Conservation (phyloP, 2,113 vertebrate genomes). For the Progne subis region DNA sequence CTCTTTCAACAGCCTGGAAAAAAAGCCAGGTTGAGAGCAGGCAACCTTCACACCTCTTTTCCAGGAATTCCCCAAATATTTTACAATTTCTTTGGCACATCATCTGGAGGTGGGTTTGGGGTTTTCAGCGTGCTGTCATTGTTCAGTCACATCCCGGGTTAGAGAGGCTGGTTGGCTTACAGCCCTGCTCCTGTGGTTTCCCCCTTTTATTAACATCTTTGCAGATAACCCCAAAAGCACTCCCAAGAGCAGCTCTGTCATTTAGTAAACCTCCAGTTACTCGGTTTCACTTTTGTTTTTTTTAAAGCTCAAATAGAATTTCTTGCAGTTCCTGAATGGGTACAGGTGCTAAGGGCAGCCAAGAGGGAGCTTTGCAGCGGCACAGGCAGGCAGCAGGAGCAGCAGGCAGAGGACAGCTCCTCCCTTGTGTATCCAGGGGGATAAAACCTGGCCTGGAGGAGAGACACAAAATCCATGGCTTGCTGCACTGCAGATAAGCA, state of each 20-base stretch:
- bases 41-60: neutral
- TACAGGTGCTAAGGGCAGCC: neutral
- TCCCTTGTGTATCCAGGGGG: neutral
- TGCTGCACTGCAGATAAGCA: neutral
- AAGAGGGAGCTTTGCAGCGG: neutral
- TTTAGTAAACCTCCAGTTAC: neutral
- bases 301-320: neutral
- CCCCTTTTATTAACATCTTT: neutral
- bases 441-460: neutral
- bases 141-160: neutral
- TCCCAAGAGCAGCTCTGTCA: neutral
- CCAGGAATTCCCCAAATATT: neutral
- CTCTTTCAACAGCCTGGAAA: neutral
- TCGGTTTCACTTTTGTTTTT: neutral
- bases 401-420: neutral
- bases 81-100: neutral
- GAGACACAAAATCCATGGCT: neutral
- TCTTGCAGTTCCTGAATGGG: neutral
- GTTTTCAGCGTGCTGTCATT: neutral
- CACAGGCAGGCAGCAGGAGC: neutral
- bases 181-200: neutral
- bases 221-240: neutral
- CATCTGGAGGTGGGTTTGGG: neutral
- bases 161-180: neutral
- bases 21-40: neutral